Evolutionary conservation across 1,140 invertebrate genomes (phyloP).

Genomic region (Spodoptera frugiperda): DNA sequence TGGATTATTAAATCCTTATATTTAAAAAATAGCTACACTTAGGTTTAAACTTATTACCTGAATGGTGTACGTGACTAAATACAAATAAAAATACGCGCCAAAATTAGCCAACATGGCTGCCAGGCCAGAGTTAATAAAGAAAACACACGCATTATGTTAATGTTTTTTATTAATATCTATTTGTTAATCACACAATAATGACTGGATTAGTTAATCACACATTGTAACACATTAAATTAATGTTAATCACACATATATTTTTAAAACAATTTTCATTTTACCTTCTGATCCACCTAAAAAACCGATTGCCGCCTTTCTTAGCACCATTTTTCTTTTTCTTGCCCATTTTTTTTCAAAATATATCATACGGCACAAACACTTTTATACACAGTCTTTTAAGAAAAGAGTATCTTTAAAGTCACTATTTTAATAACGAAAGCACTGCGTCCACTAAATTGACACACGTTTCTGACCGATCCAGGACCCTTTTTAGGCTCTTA

Average conservation of each 20-base stretch:
- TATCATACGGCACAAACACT: constrained; percentile 56
- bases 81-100: background rate
- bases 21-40: too few relatives aligned
- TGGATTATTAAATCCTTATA: too few relatives aligned
- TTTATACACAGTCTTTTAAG: constrained; percentile 50
- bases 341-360: constrained; percentile 68
- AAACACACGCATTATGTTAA: constrained; percentile 6
- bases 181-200: background rate
- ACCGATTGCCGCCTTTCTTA: constrained; percentile 74
- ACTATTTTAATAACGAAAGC: constrained; percentile 47
- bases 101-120: constrained; percentile 21
- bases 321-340: constrained; percentile 80
- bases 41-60: too few relatives aligned
- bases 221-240: background rate
- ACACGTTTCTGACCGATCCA: constrained; percentile 67
- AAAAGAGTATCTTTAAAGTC: constrained; percentile 17
- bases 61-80: too few relatives aligned
- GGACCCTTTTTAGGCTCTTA: constrained; percentile 74
- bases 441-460: constrained; percentile 52
- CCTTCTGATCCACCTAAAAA: constrained; percentile 83
- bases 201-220: constrained; percentile 17
- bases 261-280: constrained; percentile 53
- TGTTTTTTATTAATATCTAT: background rate
- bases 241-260: too few relatives aligned
- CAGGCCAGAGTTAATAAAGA: constrained; percentile 22